Evolutionary conservation across 1,140 invertebrate species (phyloP), one percentile per base, ranked within the genome.

Genomic region (Diachasmimorpha longicaudata): DNA sequence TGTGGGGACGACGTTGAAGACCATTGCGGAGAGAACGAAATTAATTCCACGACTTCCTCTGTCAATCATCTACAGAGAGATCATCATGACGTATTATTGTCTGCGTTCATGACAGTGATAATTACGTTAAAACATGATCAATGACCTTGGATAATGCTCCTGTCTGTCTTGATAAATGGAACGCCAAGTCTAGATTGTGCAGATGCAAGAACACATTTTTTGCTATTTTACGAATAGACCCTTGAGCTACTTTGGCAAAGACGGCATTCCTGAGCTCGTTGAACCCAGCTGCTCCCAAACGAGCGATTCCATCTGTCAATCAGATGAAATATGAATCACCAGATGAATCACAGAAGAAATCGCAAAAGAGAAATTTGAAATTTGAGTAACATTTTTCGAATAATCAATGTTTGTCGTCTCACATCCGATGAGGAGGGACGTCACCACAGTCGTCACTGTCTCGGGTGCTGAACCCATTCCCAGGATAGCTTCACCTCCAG

Each of bases 251-350:
- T 88, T 94, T 95, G 4, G 98, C 98, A 90, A 99, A 99, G 21
- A 99, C 96, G 9, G 98, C 98, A 90, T 99, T 99, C 70, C 98
- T 90, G 11, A 99, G 85, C 90, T 99, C 99, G 89, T 99, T 99
- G 84, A 99, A 98, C 63, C 95, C 94, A 1, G 96, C 93, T 19
- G 97, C 94, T 76, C 96, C 93, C 13, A 94, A 94, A 81, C 98
- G 91, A 0, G 98, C 97, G 77, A 97, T 90, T 73, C 98, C 98
- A 93, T 99, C 98, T 99, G 81, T 68, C 42, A 55, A 76, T 21
- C 63, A 86, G 83, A 79, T 25, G 19, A 23, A 67, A 25, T 31
- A 72, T 55, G 19, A 16, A 48, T 48, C 19, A 11, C 4, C 14
- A 42, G 11, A 11, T 10, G 9, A 42, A 42, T 42, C 10, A n/a